Conservation (phyloP, 1,140 invertebrate genomes). For the Dinothrombium tinctorium region DNA sequence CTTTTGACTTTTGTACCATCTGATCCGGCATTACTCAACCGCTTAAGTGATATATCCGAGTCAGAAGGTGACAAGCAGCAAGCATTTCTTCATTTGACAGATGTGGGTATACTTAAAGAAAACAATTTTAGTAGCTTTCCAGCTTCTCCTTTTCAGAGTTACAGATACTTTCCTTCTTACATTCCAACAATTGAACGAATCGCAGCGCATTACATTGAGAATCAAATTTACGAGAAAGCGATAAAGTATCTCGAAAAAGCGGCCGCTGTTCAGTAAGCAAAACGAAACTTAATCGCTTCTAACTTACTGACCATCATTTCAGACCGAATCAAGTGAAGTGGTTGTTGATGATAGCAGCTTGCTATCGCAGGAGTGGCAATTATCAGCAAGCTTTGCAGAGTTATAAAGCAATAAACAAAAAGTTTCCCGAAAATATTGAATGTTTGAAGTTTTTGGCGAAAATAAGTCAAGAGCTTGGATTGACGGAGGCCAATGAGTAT, state of each 20-base stretch:
- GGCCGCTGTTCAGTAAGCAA: constrained; percentile 44
- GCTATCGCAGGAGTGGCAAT: constrained; percentile 52
- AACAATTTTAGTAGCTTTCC: not conserved
- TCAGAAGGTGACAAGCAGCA: constrained; percentile 63
- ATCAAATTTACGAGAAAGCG: constrained; percentile 70
- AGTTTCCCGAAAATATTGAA: constrained; percentile 62
- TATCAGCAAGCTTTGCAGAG: constrained; percentile 54
- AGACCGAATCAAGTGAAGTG: constrained; percentile 55
- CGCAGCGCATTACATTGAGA: constrained; percentile 68
- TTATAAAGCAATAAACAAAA: constrained; percentile 47
- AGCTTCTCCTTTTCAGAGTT: constrained; percentile 32
- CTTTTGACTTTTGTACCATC: constrained; percentile 54
- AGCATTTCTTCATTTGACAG: constrained; percentile 71
- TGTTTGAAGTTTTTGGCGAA: constrained; percentile 62
- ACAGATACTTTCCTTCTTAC: constrained; percentile 66
- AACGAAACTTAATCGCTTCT: constrained; percentile 3
- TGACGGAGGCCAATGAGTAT: constrained; percentile 29
- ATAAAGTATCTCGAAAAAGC: constrained; percentile 66
- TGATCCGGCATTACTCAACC: constrained; percentile 53
- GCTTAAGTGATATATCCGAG: constrained; percentile 62
- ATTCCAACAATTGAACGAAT: constrained; percentile 73
- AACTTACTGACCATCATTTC: constrained; percentile 7
- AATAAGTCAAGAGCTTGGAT: constrained; percentile 50
- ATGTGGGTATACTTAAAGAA: constrained; percentile 32
- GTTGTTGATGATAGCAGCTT: constrained; percentile 58